Evolutionary conservation across 1,140 invertebrate genomes (phyloP), one percentile per base, ranked within the genome.

Genomic region (Charaxes varanes): DNA sequence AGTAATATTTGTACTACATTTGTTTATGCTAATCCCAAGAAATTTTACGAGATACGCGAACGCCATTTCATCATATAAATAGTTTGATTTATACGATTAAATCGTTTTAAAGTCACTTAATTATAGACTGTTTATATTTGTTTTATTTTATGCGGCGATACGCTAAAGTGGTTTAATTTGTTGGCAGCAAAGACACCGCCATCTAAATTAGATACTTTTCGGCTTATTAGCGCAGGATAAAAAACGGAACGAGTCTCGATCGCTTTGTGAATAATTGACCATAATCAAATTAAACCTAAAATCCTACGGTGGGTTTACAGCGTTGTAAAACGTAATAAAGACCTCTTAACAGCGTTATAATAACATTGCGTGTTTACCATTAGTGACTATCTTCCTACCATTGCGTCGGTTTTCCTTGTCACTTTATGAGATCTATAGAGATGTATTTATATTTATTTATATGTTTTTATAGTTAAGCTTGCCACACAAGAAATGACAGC

Each of bases 271-370:
- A 83, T 83, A 80, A 83, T 80, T 83, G 72, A 79, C 76, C 53
- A 80, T 77, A 83, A 83, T 83, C 72, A 83, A 83, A 80, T 83
- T 80, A 83, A 83, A 79, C 64, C 77, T 73, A 71, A 78, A 80
- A 80, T 80, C 66, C 68, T 76, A 83, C 74, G 76, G 79, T 83
- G 70, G 70, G 79, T 83, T 83, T 83, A 83, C 62, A 66, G 54
- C 74, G 74, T 54, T 78, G 59, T 80, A 80, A 83, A 83, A 65
- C 56, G 74, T 70, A 70, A 78, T 83, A 80, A 80, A 78, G 65
- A 74, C 38, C 65, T 70, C 59, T 65, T 68, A 77, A 79, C 62
- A 57, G 63, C 69, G 64, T 52, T 60, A 61, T 68, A 67, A 66
- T 74, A 71, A 68, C 61, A 64, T 54, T 63, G 63, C 56, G 48